Conservation (phyloP, 2,797 vertebrate species). For the Spheniscus humboldti region DNA sequence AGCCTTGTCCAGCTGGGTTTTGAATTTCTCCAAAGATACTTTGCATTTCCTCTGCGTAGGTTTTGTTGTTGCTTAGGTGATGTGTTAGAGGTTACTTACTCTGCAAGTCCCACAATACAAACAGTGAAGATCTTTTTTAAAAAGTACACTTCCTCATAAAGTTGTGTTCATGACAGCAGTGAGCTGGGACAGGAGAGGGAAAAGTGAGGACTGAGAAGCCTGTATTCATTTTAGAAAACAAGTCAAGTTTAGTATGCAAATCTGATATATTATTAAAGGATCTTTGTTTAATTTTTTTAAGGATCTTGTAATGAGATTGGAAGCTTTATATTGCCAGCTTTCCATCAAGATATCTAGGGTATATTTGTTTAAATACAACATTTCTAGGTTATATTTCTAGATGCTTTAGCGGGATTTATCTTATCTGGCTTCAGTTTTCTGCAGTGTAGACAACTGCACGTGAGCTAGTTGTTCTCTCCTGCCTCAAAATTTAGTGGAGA, state of each 20-base stretch:
- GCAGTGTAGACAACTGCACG: not conserved
- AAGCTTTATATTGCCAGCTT: not conserved
- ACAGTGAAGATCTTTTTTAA: not conserved
- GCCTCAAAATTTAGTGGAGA: not conserved
- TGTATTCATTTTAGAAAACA: not conserved
- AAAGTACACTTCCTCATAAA: not conserved
- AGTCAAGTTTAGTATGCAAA: not conserved
- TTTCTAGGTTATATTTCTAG: not conserved
- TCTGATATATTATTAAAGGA: not conserved
- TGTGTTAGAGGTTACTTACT: not conserved
- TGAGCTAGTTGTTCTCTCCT: not conserved
- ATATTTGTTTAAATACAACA: not conserved
- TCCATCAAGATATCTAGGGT: not conserved
- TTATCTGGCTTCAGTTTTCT: not conserved
- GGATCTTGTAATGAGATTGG: not conserved
- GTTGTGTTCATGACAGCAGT: not conserved
- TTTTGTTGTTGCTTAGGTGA: not conserved
- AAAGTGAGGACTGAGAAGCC: not conserved
- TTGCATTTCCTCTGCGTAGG: not conserved
- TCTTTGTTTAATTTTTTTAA: not conserved
- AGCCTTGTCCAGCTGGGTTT: not conserved
- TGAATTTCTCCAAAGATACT: not conserved
- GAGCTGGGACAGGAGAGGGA: not conserved
- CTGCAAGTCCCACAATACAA: not conserved
- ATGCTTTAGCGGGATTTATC: not conserved